Evolutionary conservation across 2,113 vertebrate species (phyloP), one percentile per base, ranked within the genome.

Genomic region (Diadophis punctatus): DNA sequence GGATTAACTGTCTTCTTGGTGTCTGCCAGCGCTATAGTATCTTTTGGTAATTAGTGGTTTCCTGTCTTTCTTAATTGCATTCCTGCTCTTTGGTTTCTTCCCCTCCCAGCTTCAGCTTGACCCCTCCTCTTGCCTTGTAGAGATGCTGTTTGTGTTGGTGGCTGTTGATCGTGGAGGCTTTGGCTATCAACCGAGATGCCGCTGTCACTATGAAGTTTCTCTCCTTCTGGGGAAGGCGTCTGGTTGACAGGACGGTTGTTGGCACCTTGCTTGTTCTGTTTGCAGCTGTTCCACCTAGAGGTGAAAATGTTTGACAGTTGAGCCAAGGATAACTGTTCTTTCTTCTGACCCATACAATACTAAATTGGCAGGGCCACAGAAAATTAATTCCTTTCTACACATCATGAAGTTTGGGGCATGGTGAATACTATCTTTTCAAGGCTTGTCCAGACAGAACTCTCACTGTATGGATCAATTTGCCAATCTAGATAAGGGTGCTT

Each of bases 101-200:
- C 63, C 52, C 23, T 4, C 55, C 23, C 10, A n/a, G 1, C n/a
- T 27, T 51, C 20, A 80, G 23, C 30, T 3, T 12, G 3, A 11
- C 20, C 3, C 25, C 52, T 2, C 11, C 8, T 34, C 96, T 92
- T 95, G 98, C 98, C 97, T 93, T 98, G 98, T 74, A 98, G 96
- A 8, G 97, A 97, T 74, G 97, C 97, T n/a, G 98, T 97, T 94
- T 97, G 97, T 0, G 96, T 95, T 92, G 97, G 97, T 0, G 98
- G 97, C 84, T 99, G 98, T 96, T 99, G 99, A 95, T 99, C 99
- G 22, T 99, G 99, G 90, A 99, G 98, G 96, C 99, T 99, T 97
- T 99, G 99, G 95, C 98, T 99, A 97, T 99, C 99, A 96, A 99
- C 99, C 0, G 99, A 99, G 98, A 99, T 99, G 94, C 99, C 99